Evolutionary conservation across 2,888 invertebrate genomes (phyloP).

Genomic region (Scaptomyza reducta): DNA sequence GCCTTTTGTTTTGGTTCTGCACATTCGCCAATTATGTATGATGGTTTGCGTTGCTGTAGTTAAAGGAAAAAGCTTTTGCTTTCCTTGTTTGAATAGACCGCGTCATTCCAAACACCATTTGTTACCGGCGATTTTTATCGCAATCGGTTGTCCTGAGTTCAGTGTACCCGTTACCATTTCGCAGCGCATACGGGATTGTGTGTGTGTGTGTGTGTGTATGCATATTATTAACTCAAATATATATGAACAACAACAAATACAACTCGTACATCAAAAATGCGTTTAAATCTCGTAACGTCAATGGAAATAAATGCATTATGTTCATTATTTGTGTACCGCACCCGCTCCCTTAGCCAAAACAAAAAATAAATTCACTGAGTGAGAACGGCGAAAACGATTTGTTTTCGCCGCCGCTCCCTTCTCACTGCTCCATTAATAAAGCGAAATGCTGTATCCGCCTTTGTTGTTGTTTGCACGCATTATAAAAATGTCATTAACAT

Average conservation of each 20-base stretch:
- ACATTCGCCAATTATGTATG: conserved; percentile 55
- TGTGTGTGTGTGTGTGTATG: not conserved
- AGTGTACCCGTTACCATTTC: conserved; percentile 75
- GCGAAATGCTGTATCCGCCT: conserved; percentile 75
- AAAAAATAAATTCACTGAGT: conserved; percentile 32
- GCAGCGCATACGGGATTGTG: conserved; percentile 20
- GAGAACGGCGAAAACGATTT: conserved; percentile 52
- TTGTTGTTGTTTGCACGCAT: conserved; percentile 60
- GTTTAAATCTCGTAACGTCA: conserved; percentile 73
- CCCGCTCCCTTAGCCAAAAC: conserved; percentile 73
- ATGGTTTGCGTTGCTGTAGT: conserved; percentile 13
- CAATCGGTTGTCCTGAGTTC: conserved; percentile 52
- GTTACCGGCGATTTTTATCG: conserved; percentile 37
- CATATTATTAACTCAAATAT: conserved; percentile 55
- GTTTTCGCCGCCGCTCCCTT: conserved; percentile 55
- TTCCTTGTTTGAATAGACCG: conserved; percentile 44
- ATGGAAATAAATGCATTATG: conserved; percentile 70
- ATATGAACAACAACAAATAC: conserved; percentile 48
- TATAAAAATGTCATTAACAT: conserved; percentile 80
- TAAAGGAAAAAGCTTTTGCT: conserved; percentile 60
- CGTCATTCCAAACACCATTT: conserved; percentile 43
- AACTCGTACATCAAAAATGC: conserved; percentile 76
- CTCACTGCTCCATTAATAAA: conserved; percentile 67
- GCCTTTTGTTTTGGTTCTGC: conserved; percentile 76
- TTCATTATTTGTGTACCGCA: conserved; percentile 46